Percentiles rank a stretch among this genome's conserved stretches.
Conservation (phyloP, 2,888 invertebrate genomes). For the Cancer borealis region DNA sequence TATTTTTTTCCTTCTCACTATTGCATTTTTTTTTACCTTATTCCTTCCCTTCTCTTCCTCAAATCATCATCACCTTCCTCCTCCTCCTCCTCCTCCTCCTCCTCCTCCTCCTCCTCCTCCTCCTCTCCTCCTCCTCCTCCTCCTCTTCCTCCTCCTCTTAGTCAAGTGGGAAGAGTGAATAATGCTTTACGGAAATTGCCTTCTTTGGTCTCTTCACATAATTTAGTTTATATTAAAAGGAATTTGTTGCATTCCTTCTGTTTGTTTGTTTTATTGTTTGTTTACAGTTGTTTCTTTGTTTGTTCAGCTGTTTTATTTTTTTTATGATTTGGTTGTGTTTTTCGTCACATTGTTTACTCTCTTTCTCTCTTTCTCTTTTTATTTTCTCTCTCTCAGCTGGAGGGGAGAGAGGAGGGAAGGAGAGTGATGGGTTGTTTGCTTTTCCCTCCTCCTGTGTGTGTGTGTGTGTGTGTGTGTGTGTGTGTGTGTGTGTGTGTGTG, state of each 20-base stretch:
- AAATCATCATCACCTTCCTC: background rate
- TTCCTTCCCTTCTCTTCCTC: background rate
- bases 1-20: background rate
- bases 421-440: background rate
- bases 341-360: background rate
- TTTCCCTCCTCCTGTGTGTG: background rate
- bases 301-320: background rate
- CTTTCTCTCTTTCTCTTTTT: conserved; percentile 42
- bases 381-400: conserved; percentile 15
- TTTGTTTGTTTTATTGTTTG: background rate
- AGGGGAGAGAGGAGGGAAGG: background rate
- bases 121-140: conserved; percentile 4
- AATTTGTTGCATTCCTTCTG: background rate
- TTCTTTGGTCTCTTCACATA: background rate
- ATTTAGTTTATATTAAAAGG: background rate
- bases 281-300: background rate
- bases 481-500: conserved; percentile 40
- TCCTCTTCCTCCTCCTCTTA: background rate
- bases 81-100: conserved; percentile 20
- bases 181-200: background rate
- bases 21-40: background rate
- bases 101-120: conserved; percentile 20
- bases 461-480: conserved; percentile 27
- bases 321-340: background rate
- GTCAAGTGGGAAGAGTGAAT: conserved; percentile 10